Percentiles rank a stretch among this genome's conserved stretches.
Conservation (phyloP, 1,140 invertebrate genomes). For the Tyrophagus putrescentiae region DNA sequence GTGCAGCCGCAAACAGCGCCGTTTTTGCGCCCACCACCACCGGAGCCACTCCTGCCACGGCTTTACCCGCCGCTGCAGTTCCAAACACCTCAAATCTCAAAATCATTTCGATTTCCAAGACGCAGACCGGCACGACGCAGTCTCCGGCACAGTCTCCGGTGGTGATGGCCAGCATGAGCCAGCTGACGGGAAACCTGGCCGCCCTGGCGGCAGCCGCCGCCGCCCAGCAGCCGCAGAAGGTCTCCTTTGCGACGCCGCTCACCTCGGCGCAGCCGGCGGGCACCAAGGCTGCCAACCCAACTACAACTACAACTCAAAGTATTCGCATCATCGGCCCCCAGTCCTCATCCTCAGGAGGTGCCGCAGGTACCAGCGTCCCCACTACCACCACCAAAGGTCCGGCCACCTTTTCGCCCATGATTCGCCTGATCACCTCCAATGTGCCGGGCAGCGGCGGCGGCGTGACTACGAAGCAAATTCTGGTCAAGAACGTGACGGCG, state of each 20-base stretch:
- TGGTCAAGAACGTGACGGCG: slow-evolving; percentile 54
- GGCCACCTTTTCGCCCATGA: background rate
- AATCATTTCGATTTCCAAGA: background rate
- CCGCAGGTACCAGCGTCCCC: background rate
- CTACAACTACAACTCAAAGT: slow-evolving; percentile 27
- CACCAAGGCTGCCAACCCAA: slow-evolving; percentile 32
- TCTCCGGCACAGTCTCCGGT: background rate
- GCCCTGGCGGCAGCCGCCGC: slow-evolving; percentile 23
- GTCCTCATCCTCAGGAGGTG: background rate
- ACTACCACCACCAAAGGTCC: background rate
- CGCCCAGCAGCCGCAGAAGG: background rate
- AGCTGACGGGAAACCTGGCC: slow-evolving; percentile 25
- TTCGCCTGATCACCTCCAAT: background rate
- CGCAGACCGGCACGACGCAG: background rate
- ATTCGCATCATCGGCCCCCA: slow-evolving; percentile 9
- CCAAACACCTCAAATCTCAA: background rate
- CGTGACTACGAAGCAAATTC: slow-evolving; percentile 50
- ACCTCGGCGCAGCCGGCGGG: no score
- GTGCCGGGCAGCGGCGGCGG: background rate
- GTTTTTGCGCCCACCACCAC: background rate
- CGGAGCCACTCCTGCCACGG: background rate
- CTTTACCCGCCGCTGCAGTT: background rate
- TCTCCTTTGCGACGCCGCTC: slow-evolving; percentile 1
- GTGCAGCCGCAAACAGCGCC: background rate
- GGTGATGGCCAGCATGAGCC: no score